Evolutionary conservation across 1,140 invertebrate genomes (phyloP).

Genomic region (Euwallacea fornicatus): DNA sequence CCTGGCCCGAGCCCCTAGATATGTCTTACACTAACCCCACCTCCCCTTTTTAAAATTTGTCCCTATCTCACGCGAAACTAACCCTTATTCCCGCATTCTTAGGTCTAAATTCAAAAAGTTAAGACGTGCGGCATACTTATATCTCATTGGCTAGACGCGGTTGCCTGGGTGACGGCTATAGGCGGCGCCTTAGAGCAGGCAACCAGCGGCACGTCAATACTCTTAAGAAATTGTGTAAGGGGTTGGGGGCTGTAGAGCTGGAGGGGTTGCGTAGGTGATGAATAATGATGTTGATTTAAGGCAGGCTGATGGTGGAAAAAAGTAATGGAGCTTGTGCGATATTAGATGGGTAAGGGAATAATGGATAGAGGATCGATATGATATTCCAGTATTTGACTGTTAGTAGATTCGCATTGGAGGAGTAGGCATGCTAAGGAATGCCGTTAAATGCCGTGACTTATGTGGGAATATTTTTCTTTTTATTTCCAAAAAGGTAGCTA

Average conservation of each 20-base stretch:
- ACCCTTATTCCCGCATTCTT: slow-evolving; percentile 38
- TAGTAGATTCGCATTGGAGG: too few species aligned
- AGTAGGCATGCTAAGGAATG: too few species aligned
- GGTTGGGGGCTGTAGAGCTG: slow-evolving; percentile 9
- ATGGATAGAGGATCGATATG: too few species aligned
- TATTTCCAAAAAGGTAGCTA: too few species aligned
- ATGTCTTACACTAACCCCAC: slow-evolving; percentile 25
- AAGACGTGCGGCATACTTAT: slow-evolving; percentile 37
- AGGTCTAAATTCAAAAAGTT: slow-evolving; percentile 36
- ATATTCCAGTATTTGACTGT: too few species aligned
- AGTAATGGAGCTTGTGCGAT: neutral
- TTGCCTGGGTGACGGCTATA: slow-evolving; percentile 34
- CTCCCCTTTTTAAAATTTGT: slow-evolving; percentile 28
- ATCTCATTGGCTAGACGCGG: slow-evolving; percentile 38
- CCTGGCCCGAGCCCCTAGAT: slow-evolving; percentile 15
- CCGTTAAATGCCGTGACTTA: too few species aligned
- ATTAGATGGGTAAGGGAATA: neutral
- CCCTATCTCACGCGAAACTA: slow-evolving; percentile 36
- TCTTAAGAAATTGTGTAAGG: slow-evolving; percentile 31
- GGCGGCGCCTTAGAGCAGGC: slow-evolving; percentile 37
- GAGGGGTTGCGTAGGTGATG: slow-evolving; percentile 12
- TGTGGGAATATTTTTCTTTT: too few species aligned
- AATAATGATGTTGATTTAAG: slow-evolving; percentile 20
- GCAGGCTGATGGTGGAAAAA: slow-evolving; percentile 12
- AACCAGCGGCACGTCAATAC: slow-evolving; percentile 33